Base-by-base conservation (phyloP, 1,140 invertebrate genomes). In the Pteromalus puparum region DNA sequence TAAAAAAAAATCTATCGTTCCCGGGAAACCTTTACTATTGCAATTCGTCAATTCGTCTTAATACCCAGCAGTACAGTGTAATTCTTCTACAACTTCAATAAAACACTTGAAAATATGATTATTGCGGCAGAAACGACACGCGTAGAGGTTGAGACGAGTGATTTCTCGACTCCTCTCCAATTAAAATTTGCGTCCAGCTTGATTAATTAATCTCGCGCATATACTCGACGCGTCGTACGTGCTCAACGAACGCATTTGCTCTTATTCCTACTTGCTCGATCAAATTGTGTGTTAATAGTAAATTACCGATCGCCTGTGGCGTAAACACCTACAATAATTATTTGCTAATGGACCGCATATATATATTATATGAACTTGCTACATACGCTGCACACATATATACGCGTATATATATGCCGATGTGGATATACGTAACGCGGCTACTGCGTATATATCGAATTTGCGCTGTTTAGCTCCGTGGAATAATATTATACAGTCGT, bases 281-380 rank as follows among this genome's bases (percentile, higher is more conserved):
- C 30, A 83, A 53, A 48, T 48, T 70, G 21, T 48, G 7, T 9
- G 61, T 73, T 13, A 70, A 72, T 85, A 42, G 65, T 78, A 75
- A 81, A 72, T 79, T 65, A 48, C 53, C 26, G 15, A 82, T 78
- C 46, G n/a, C n/a, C n/a, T 48, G 1, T 48, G 18, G 18, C 42
- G 53, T 34, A 70, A 53, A 81, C 42, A 65, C 21, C 72, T 53
- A 18, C 42, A 34, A 77, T 81, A 87, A 82, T 78, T 87, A 85
- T 74, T 83, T 6, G 48, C 68, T 85, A 85, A 82, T 87, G 81
- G 83, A 83, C 77, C 67, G 65, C 61, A 76, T 73, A 53, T 78
- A 28, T 46, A 77, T 73, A 85, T 81, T 28, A 78, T 77, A 73
- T 85, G 42, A 68, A 80, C 70, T n/a, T 68, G 75, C 24, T 28